Evolutionary conservation across 1,140 invertebrate species (phyloP), one percentile per base, ranked within the genome.

Genomic region (Proctacanthus coquilletti): DNA sequence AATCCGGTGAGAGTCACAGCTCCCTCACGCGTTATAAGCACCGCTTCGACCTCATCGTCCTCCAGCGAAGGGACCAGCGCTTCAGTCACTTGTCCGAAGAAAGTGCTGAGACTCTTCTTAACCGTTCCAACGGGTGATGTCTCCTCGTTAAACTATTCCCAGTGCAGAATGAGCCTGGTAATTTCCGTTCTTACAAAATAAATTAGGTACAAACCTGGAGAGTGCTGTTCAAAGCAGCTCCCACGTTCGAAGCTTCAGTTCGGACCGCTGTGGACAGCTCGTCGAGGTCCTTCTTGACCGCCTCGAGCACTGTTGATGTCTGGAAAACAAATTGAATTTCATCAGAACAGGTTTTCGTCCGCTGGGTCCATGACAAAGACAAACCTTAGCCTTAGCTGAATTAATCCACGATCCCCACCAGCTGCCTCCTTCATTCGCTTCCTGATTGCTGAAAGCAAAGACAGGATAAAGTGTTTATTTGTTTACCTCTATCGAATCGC

Each of bases 221-320:
- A 36, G 75, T 80, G 52, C 77, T 77, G 45, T 74, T 73, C 21
- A 80, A 60, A 18, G 67, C 71, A 32, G 61, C 65, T 37, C 79
- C 69, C 15, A 75, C 71, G 56, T 69, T 68, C 33, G 60, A 71
- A 4, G 77, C 76, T 60, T 81, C 77, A 50, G 66, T 68, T 57
- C 74, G 74, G 18, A 82, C 75, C 14, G 72, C 75, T 38, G 65
- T 67, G 19, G 75, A 72, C 47, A 82, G 74, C 58, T 84, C 80
- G 49, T 72, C 72, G 25, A 84, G 52, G 59, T 84, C 80, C 51
- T 75, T 74, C 48, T 77, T 79, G 41, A 84, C 77, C 66, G 80
- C 78, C 38, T 80, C 76, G 32, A 78, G 65, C 1, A 82, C 77
- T 53, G 76, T 70, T 5, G 65, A 65, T 41, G 75, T 77, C 76